A percentile compares a stretch with the other conserved stretches of the same genome.
Conservation (phyloP, 2,888 invertebrate species). For the Alloscopus bannaensis region DNA sequence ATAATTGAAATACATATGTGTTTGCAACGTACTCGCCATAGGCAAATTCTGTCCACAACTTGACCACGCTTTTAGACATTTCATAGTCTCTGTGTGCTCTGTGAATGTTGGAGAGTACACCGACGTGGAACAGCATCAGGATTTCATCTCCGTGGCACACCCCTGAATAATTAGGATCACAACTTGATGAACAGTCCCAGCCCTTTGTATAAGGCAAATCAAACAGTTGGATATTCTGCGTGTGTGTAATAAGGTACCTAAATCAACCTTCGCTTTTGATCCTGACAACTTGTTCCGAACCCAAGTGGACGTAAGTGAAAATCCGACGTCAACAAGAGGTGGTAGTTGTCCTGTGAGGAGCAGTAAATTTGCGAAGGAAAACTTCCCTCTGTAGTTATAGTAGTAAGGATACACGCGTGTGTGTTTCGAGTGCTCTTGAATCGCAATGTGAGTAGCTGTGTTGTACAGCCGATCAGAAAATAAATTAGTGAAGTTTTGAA, state of each 20-base stretch:
- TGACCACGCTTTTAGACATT: constrained; percentile 54
- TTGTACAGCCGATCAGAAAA: constrained; percentile 67
- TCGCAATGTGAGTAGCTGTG: constrained; percentile 63
- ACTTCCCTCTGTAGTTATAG: constrained; percentile 63
- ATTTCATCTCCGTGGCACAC: constrained; percentile 79
- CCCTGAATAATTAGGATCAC: too few species aligned
- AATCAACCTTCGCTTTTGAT: constrained; percentile 8
- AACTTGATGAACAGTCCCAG: too few species aligned
- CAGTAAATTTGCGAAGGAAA: constrained; percentile 56
- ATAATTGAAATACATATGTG: not conserved
- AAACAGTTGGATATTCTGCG: not conserved
- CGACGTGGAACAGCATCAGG: constrained; percentile 77
- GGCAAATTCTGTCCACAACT: constrained; percentile 64
- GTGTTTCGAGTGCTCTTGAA: constrained; percentile 53
- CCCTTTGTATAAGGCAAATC: not conserved
- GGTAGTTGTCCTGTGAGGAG: constrained; percentile 58
- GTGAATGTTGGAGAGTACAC: constrained; percentile 74
- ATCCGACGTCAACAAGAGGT: constrained; percentile 55
- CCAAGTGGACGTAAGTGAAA: constrained; percentile 53
- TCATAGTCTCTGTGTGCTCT: constrained; percentile 50
- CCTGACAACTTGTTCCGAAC: constrained; percentile 40
- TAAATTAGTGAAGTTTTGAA: constrained; percentile 66
- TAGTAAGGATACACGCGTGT: constrained; percentile 65
- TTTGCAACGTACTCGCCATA: constrained; percentile 49
- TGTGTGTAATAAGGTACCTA: constrained; percentile 64